Percentiles rank a stretch among this genome's conserved stretches.
phyloP scores from a whole-genome alignment of 2,113 vertebrate genomes.

The Tonatia bakeri region DNA sequence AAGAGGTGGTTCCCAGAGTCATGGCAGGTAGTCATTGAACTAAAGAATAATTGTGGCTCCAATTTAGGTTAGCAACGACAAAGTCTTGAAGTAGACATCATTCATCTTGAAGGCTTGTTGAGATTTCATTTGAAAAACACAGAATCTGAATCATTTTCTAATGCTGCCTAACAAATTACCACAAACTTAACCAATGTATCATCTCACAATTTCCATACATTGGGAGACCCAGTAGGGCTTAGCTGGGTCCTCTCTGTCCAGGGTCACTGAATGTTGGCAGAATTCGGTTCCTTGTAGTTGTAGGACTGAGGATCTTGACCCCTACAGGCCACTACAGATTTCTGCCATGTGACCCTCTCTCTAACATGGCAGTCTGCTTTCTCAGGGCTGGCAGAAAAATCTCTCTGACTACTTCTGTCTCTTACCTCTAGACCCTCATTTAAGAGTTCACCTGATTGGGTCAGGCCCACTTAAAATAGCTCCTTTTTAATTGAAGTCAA shows the following conservation, averaged over 20 bases:
- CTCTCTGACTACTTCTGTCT: background rate
- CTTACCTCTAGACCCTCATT: background rate
- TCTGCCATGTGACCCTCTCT: background rate
- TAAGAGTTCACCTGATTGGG: background rate
- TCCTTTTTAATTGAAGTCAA: background rate
- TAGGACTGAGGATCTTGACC: background rate
- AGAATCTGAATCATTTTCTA: slow-evolving; percentile 10
- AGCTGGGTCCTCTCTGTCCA: background rate
- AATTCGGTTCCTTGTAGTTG: background rate
- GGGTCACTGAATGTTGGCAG: background rate
- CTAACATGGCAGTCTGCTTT: background rate
- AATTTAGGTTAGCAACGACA: slow-evolving; percentile 73
- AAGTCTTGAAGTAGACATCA: slow-evolving; percentile 72
- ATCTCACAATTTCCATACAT: background rate
- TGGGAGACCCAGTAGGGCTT: background rate
- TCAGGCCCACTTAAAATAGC: background rate
- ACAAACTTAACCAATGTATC: background rate
- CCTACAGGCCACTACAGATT: background rate
- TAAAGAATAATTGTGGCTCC: slow-evolving; percentile 56
- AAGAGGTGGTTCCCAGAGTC: slow-evolving; percentile 67
- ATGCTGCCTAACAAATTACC: background rate
- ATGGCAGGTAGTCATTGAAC: slow-evolving; percentile 72
- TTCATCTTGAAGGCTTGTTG: slow-evolving; percentile 70
- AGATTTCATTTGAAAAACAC: slow-evolving; percentile 73
- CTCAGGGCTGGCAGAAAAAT: background rate